phyloP scores from a whole-genome alignment of 1,140 invertebrate genomes.

The Rhagoletis pomonella region DNA sequence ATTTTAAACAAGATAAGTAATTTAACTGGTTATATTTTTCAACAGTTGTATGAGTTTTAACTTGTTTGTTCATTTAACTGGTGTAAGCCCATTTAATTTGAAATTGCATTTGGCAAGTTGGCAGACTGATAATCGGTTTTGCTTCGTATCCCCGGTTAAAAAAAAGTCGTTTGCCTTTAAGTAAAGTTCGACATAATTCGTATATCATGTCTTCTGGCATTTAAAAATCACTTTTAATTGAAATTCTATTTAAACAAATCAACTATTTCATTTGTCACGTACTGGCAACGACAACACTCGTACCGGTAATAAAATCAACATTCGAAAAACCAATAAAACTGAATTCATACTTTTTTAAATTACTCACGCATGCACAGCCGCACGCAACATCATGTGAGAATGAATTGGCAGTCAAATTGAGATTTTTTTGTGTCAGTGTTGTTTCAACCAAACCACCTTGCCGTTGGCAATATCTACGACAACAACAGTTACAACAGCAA shows the following conservation, averaged over 20 bases:
- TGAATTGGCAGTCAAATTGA: background rate
- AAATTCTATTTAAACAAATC: background rate
- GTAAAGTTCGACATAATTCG: no score
- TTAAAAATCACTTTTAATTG: background rate
- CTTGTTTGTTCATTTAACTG: no score
- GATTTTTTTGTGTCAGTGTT: conserved; percentile 1
- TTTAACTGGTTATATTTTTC: no score
- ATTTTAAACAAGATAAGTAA: no score
- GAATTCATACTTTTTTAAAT: conserved; percentile 31
- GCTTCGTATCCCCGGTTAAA: no score
- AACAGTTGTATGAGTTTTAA: no score
- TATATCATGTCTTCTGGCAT: background rate
- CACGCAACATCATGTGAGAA: conserved; percentile 5
- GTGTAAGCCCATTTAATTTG: no score
- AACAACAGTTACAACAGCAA: background rate
- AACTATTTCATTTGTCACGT: background rate
- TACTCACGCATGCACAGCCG: conserved; percentile 35
- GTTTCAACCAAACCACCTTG: conserved; percentile 30
- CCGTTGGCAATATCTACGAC: background rate
- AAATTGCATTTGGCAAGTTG: no score
- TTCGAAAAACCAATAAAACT: background rate
- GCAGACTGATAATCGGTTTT: no score
- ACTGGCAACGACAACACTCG: background rate
- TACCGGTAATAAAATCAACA: conserved; percentile 4
- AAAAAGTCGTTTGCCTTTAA: no score